Evolutionary conservation across 2,888 invertebrate genomes (phyloP), one percentile per base, ranked within the genome.

Genomic region (Diloba caeruleocephala): DNA sequence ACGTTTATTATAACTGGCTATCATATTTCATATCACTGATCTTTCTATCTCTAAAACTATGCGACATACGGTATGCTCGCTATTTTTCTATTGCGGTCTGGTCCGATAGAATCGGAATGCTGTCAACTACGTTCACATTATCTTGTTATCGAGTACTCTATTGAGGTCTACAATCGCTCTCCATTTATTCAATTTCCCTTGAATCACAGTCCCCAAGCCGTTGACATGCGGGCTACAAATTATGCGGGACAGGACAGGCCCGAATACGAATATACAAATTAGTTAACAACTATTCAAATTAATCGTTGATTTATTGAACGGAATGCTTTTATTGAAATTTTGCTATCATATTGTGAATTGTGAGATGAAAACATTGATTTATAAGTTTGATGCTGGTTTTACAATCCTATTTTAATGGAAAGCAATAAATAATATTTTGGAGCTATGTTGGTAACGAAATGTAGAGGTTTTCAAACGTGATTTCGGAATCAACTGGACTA

Each of bases 231-330:
- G 73, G 73, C 60, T 52, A 69, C 81, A 77, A 83, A 78, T 78
- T 78, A 79, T 82, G 78, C 82, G 77, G 78, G 77, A 39, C 53
- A 51, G 71, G 71, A 49, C 68, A 48, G 75, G 64, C 61, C 66
- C 54, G 68, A 63, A 54, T 65, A 72, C 72, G 78, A 79, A 79
- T 80, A 82, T 78, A 84, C 82, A 84, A 82, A 82, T 82, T 78
- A 79, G 76, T 82, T 79, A 67, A 75, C 70, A 72, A 72, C 68
- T 78, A 68, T 74, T 67, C 65, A 74, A 74, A 71, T 70, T 66
- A 70, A 74, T 76, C 59, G 67, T 71, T 74, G 80, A 83, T 82
- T 81, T 82, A 81, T 81, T 71, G 68, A 28, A 21, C 34, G 46
- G 56, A 57, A 58, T 56, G 51, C 23, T 54, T 42, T 36, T 48